Conservation (phyloP, 2,888 invertebrate genomes). For the Nemotelus pantherinus region DNA sequence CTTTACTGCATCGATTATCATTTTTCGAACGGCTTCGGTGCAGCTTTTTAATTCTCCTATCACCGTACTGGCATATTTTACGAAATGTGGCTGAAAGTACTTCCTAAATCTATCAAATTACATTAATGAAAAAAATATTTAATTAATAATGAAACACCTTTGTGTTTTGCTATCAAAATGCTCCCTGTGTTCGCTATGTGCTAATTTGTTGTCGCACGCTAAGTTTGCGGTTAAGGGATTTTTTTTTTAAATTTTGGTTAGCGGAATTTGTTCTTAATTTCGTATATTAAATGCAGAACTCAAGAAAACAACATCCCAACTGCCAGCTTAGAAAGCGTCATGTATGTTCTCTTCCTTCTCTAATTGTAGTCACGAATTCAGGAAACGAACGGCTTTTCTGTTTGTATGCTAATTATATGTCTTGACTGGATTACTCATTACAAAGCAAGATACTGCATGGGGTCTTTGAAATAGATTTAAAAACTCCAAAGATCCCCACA, state of each 20-base stretch:
- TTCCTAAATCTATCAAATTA: not conserved
- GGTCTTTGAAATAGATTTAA: no score
- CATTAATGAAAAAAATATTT: no score
- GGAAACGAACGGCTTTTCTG: not conserved
- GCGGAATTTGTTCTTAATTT: not conserved
- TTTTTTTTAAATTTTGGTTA: no score
- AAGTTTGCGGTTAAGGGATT: not conserved
- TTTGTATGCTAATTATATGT: not conserved
- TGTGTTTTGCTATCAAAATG: no score
- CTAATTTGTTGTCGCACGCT: not conserved
- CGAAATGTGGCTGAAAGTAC: not conserved
- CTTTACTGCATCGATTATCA: constrained; percentile 12
- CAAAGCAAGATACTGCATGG: no score
- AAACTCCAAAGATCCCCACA: no score
- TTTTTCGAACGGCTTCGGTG: constrained; percentile 1
- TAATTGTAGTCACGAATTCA: not conserved
- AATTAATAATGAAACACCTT: no score
- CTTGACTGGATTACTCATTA: no score
- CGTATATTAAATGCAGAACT: not conserved
- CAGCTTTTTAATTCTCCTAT: not conserved
- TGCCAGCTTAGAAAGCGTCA: not conserved
- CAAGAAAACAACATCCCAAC: not conserved
- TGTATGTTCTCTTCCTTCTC: not conserved
- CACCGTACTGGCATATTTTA: not conserved
- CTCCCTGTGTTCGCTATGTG: not conserved